These are phyloP conservation scores for Dilophus febrilis DNA, from an alignment of 2,888 invertebrate genomes.

Conservation along the genomic window DNA sequence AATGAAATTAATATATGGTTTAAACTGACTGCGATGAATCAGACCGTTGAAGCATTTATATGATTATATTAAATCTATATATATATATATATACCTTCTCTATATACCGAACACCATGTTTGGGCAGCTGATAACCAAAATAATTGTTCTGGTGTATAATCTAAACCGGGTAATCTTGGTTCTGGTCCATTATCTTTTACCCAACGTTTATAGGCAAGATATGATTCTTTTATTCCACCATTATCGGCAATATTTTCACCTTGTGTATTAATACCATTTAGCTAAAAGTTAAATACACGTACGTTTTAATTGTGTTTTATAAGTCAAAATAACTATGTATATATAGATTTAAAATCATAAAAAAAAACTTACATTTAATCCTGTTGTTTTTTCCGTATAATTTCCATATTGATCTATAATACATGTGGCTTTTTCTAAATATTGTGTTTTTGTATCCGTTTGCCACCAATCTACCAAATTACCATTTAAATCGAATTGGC, in stretches of 20 bases:
- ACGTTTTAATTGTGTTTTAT: too few species aligned
- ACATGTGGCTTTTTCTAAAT: constrained; percentile 70
- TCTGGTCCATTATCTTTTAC: constrained; percentile 47
- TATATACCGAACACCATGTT: constrained; percentile 5
- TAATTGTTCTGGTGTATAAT: constrained; percentile 50
- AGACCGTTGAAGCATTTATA: too few species aligned
- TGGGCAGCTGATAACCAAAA: constrained; percentile 40
- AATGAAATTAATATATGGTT: too few species aligned
- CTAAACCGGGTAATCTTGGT: constrained; percentile 50
- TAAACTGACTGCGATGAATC: too few species aligned
- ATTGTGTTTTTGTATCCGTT: constrained; percentile 61
- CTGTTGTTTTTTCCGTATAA: constrained; percentile 63
- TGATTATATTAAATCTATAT: too few species aligned
- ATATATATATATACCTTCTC: too few species aligned
- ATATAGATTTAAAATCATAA: neutral
- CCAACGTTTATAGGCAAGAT: constrained; percentile 67
- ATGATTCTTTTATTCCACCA: constrained; percentile 82
- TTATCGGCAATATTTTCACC: constrained; percentile 94
- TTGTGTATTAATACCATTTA: constrained; percentile 83
- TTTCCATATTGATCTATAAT: constrained; percentile 89
- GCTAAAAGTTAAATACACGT: constrained; percentile 30
- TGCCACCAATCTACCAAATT: constrained; percentile 92
- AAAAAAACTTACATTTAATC: constrained; percentile 42
- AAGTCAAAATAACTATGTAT: too few species aligned
- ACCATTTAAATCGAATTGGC: constrained; percentile 83